These are phyloP conservation scores for Rhipidura dahli DNA, from an alignment of 2,113 vertebrate species.

Conservation along the genomic window DNA sequence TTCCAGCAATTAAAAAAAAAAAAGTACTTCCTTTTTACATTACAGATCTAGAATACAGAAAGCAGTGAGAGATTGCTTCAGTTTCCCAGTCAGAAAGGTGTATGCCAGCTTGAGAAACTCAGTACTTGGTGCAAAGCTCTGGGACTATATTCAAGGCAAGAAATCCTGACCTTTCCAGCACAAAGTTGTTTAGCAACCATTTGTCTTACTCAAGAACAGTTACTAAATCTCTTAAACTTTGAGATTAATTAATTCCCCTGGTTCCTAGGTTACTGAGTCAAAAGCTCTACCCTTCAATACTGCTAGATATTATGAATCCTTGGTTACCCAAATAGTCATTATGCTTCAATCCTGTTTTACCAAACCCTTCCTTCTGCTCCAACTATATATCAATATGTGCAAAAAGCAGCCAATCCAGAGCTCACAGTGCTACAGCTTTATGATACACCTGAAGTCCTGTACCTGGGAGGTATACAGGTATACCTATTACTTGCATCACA, in stretches of 20 bases:
- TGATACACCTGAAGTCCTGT: background rate
- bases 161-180: background rate
- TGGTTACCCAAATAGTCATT: background rate
- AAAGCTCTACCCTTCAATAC: background rate
- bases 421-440: background rate
- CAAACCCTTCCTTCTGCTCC: background rate
- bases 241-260: background rate
- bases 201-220: background rate
- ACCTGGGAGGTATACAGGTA: background rate
- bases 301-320: background rate
- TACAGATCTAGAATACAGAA: background rate
- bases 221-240: background rate
- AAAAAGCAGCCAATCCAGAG: background rate
- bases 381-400: background rate
- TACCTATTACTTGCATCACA: background rate
- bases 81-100: background rate
- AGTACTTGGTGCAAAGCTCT: background rate
- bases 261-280: background rate
- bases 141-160: background rate
- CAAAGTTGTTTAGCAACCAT: background rate
- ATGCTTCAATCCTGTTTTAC: background rate
- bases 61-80: background rate
- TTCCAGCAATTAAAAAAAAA: background rate
- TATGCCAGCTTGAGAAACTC: background rate
- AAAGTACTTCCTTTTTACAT: background rate